Evolutionary conservation across 2,797 vertebrate genomes (phyloP).

Genomic region (Typhlichthys eigenmanni): DNA sequence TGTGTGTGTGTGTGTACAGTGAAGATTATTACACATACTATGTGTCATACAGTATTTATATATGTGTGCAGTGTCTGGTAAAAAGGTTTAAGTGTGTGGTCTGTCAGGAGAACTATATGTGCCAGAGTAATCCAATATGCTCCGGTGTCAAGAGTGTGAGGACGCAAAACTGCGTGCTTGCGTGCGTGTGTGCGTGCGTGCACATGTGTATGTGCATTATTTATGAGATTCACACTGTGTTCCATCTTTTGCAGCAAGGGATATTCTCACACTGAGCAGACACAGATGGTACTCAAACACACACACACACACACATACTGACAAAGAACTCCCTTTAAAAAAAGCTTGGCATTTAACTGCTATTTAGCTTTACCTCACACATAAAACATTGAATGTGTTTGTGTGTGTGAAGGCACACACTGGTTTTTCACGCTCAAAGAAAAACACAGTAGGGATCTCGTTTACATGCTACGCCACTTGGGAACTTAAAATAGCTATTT

Average conservation of each 20-base stretch:
- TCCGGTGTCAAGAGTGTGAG: constrained; percentile 45
- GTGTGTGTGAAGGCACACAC: background rate
- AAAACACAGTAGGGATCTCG: too few relatives aligned
- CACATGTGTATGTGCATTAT: constrained; percentile 52
- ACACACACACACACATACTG: constrained; percentile 18
- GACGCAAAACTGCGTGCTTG: constrained; percentile 25
- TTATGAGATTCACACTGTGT: constrained; percentile 66
- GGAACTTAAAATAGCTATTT: too few relatives aligned
- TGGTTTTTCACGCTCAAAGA: background rate
- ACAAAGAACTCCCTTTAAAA: background rate
- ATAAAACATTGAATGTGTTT: too few relatives aligned
- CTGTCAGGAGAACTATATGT: constrained; percentile 42
- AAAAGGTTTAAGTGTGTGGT: constrained; percentile 12
- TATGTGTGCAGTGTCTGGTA: constrained; percentile 3
- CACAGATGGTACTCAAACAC: constrained; percentile 58
- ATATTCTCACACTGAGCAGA: constrained; percentile 41
- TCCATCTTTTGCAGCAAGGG: constrained; percentile 64
- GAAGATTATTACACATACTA: too few relatives aligned
- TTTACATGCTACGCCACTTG: too few relatives aligned
- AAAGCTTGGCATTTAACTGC: constrained; percentile 14
- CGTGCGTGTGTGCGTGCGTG: background rate
- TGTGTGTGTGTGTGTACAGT: background rate
- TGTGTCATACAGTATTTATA: background rate
- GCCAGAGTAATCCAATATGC: constrained; percentile 58
- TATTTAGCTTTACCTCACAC: background rate